Evolutionary conservation across 2,888 invertebrate genomes (phyloP), one percentile per base, ranked within the genome.

Genomic region (Tricholauxania praeusta): DNA sequence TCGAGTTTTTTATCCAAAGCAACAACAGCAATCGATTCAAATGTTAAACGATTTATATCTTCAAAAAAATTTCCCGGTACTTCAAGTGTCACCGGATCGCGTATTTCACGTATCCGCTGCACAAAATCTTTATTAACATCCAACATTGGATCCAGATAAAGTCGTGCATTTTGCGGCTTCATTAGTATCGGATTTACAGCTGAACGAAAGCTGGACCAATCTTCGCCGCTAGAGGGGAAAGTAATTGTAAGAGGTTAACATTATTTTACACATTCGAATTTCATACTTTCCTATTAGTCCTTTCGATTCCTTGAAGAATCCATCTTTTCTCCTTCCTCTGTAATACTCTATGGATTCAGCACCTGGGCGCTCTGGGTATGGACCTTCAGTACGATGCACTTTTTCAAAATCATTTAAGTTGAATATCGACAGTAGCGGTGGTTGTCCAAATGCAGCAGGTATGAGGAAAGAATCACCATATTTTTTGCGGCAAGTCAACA

Each of bases 101-200:
- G 82, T n/a, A 84, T 80, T 7, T 80, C 72, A 3, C 81, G 80
- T 8, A 88, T 86, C 80, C 81, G 81, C 62, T 82, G 71, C 4
- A 86, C 55, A 69, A 86, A 86, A 39, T 86, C 82, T 0, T 72
- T 81, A 64, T 89, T 89, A 15, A 91, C 89, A 55, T 88, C 85
- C 75, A 89, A 88, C 75, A 91, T 86, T 0, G 85, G 87, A 12
- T 89, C 85, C 12, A 89, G 81, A 74, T 90, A 91, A 1, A 88
- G 82, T 80, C 88, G 89, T 0, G 89, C 86, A 73, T 89, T 83
- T 79, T 90, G 89, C 0, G 92, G 91, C 79, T 91, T 89, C 85
- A 93, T 87, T 84, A 93, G 87, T 47, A 91, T 88, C 69, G 91
- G 91, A 83, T 93, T 92, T 0, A 92, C 91, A 74, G 90, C 91